A percentile compares a stretch with the other conserved stretches of the same genome.
Evolutionary conservation across 2,113 vertebrate genomes (phyloP).

Genomic region (Charadrius vociferus): DNA sequence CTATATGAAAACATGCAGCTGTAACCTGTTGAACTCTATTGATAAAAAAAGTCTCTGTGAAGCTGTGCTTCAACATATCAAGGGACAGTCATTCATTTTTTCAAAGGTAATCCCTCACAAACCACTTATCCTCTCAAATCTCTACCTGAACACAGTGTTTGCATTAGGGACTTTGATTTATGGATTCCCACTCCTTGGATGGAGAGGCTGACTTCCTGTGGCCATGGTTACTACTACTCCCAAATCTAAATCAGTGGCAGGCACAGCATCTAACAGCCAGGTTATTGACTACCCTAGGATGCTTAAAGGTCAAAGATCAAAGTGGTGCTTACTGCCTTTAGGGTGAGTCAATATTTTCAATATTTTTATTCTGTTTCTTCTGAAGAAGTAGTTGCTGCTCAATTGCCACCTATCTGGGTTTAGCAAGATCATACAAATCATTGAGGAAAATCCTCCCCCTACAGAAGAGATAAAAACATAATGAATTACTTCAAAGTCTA

Average conservation of each 20-base stretch:
- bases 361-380: slow-evolving; percentile 79
- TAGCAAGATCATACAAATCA: slow-evolving; percentile 73
- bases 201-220: slow-evolving; percentile 82
- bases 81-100: slow-evolving; percentile 77
- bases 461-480: slow-evolving; percentile 31
- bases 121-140: slow-evolving; percentile 82
- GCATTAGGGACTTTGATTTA: slow-evolving; percentile 86
- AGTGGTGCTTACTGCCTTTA: slow-evolving; percentile 74
- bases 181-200: slow-evolving; percentile 74
- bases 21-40: slow-evolving; percentile 74
- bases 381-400: slow-evolving; percentile 69
- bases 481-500: slow-evolving; percentile 41
- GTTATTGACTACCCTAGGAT: slow-evolving; percentile 80
- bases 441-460: slow-evolving; percentile 26
- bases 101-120: slow-evolving; percentile 82
- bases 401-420: slow-evolving; percentile 73
- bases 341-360: slow-evolving; percentile 80
- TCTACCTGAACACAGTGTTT: slow-evolving; percentile 83
- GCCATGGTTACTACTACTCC: slow-evolving; percentile 82
- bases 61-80: slow-evolving; percentile 67
- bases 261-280: slow-evolving; percentile 63
- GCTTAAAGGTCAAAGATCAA: slow-evolving; percentile 82
- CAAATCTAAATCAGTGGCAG: slow-evolving; percentile 78
- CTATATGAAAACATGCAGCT: slow-evolving; percentile 62
- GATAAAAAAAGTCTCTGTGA: slow-evolving; percentile 67